Evolutionary conservation across 2,888 invertebrate genomes (phyloP), one percentile per base, ranked within the genome.

Genomic region (Ichneumoninae sp.): DNA sequence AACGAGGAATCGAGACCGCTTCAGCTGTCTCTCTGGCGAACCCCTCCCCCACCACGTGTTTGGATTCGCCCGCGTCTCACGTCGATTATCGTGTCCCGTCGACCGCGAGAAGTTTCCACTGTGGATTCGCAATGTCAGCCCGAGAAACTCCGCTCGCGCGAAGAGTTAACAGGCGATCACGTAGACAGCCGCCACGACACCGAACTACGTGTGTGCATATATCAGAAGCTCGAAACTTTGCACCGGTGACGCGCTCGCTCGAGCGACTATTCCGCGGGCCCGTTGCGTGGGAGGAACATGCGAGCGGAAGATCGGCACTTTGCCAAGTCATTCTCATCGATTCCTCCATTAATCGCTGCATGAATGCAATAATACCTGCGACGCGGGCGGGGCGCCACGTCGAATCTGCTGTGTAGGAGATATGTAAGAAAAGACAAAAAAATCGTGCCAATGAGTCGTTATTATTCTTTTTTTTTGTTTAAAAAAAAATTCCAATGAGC

Each of bases 311-410:
- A 76, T 84, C 83, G 81, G 79, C 76, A 69, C 54, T 81, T 81
- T 77, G 85, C 85, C 83, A 81, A 85, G 81, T 87, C 77, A 87
- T 87, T 85, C 80, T 80, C 60, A 76, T 79, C 75, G 81, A 33
- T 52, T 30, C 52, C 36, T 54, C 54, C 22, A 13, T 71, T 26
- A 50, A 19, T 54, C 30, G 30, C 22, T 26, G 10, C 63, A 52
- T 40, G 26, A 3, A 47, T 47, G 44, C 10, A n/a, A 36, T 54
- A 0, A 60, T 60, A 60, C 6, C 1, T 44, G 44, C 3, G 63
- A 33, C 2, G 22, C 54, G 22, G 54, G 8, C 19, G 5, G 22
- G 40, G 10, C 10, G 3, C 16, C 16, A n/a, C 30, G 7, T 16
- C 16, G 30, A 30, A 33, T 63, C 16, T 7, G 26, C 13, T 13